Percentiles rank a stretch among this genome's conserved stretches.
Conservation (phyloP, 2,113 vertebrate genomes). For the Hypanus sabinus region DNA sequence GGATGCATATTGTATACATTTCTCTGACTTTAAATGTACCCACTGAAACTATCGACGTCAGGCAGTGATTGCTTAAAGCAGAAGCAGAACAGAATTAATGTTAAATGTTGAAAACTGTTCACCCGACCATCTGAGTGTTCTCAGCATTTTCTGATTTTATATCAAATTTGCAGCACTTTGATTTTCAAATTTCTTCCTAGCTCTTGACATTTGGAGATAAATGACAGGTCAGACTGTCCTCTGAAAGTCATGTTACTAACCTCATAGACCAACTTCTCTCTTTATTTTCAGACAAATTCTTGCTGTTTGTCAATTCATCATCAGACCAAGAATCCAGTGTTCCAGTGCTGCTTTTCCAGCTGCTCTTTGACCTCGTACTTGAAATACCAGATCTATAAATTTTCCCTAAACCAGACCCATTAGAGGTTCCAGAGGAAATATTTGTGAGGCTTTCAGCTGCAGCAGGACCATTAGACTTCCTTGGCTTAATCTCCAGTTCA, state of each 20-base stretch:
- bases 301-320: constrained; percentile 39
- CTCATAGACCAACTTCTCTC: constrained; percentile 72
- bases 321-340: constrained; percentile 41
- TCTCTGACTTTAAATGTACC: no score
- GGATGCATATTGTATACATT: no score
- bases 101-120: no score
- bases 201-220: not conserved
- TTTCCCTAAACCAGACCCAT: constrained; percentile 38
- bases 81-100: no score
- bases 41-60: no score
- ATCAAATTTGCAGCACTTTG: no score
- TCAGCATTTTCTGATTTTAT: no score
- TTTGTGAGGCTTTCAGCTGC: not conserved
- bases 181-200: no score
- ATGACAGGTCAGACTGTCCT: not conserved
- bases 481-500: constrained; percentile 56
- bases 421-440: constrained; percentile 28
- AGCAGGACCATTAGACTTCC: not conserved
- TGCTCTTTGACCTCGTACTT: constrained; percentile 42
- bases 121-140: no score
- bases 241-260: constrained; percentile 52
- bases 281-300: constrained; percentile 24
- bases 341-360: constrained; percentile 41
- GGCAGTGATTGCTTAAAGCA: no score
- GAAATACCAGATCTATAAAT: constrained; percentile 37